Evolutionary conservation across 2,888 invertebrate species (phyloP).

Genomic region (Ennomos fuscantarius): DNA sequence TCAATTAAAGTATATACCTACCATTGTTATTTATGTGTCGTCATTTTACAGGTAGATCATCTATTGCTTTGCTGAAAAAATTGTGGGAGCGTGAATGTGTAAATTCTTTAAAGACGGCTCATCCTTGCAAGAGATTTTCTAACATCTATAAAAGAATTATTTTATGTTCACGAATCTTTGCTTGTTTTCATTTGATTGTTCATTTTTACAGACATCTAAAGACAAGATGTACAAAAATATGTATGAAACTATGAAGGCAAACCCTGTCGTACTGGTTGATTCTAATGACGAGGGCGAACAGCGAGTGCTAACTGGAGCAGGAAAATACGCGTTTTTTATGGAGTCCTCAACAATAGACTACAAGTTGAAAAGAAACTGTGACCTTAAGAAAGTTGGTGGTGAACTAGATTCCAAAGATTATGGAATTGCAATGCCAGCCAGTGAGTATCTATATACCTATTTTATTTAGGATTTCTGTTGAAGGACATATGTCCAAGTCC

Average conservation of each 20-base stretch:
- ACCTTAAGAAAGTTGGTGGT: conserved; percentile 91
- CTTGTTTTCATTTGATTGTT: background rate
- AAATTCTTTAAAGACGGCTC: no score
- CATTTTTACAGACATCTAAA: conserved; percentile 85
- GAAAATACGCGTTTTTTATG: conserved; percentile 96
- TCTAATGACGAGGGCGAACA: conserved; percentile 94
- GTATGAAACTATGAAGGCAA: conserved; percentile 94
- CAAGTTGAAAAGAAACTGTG: conserved; percentile 92
- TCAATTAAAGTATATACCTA: no score
- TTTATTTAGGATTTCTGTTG: no score
- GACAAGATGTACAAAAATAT: conserved; percentile 94
- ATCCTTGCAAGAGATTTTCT: no score
- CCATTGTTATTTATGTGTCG: no score
- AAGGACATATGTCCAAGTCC: no score
- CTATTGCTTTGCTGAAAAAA: no score
- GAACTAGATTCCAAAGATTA: conserved; percentile 93
- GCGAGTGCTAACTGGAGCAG: conserved; percentile 85
- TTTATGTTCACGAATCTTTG: no score
- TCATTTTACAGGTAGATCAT: no score
- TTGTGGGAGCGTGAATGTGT: no score
- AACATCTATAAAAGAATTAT: no score
- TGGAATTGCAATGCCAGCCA: conserved; percentile 93
- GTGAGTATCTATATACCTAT: conserved; percentile 77
- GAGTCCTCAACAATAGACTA: conserved; percentile 98
- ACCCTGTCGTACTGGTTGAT: conserved; percentile 90